These are phyloP conservation scores for Blera fallax DNA, from an alignment of 2,888 invertebrate genomes.

Conservation along the genomic window DNA sequence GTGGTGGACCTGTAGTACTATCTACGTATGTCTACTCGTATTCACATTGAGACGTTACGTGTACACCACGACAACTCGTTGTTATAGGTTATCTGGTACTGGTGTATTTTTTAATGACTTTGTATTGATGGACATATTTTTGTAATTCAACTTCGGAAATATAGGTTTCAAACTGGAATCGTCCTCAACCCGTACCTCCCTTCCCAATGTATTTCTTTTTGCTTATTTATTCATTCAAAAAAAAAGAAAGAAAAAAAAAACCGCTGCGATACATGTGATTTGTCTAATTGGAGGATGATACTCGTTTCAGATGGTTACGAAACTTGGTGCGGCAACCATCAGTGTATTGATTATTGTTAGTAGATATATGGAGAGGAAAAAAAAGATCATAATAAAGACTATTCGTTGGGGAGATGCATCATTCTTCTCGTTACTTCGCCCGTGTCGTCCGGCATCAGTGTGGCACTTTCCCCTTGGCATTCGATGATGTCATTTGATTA, in stretches of 20 bases:
- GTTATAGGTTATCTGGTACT: constrained; percentile 65
- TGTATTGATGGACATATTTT: constrained; percentile 61
- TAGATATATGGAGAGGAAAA: constrained; percentile 4
- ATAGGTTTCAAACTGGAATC: constrained; percentile 61
- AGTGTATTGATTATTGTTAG: constrained; percentile 38
- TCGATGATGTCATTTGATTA: constrained; percentile 71
- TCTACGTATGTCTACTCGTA: constrained; percentile 19
- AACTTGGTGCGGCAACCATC: constrained; percentile 31
- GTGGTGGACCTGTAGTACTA: constrained; percentile 34
- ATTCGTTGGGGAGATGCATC: constrained; percentile 40
- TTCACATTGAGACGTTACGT: constrained; percentile 53
- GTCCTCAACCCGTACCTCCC: neutral
- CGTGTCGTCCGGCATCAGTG: constrained; percentile 26
- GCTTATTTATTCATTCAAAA: neutral
- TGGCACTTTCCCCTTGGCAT: constrained; percentile 65
- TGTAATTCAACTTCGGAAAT: constrained; percentile 52
- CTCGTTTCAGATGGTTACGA: constrained; percentile 64
- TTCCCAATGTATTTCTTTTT: neutral
- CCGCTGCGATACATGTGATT: constrained; percentile 43
- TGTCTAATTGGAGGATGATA: constrained; percentile 66
- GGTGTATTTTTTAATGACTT: constrained; percentile 56
- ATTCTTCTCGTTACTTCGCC: constrained; percentile 31
- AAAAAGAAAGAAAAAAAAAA: constrained; percentile 2
- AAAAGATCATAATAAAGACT: constrained; percentile 27
- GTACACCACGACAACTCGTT: constrained; percentile 54